Evolutionary conservation across 2,797 vertebrate genomes (phyloP), one percentile per base, ranked within the genome.

Genomic region (Sebastes trivittatus): DNA sequence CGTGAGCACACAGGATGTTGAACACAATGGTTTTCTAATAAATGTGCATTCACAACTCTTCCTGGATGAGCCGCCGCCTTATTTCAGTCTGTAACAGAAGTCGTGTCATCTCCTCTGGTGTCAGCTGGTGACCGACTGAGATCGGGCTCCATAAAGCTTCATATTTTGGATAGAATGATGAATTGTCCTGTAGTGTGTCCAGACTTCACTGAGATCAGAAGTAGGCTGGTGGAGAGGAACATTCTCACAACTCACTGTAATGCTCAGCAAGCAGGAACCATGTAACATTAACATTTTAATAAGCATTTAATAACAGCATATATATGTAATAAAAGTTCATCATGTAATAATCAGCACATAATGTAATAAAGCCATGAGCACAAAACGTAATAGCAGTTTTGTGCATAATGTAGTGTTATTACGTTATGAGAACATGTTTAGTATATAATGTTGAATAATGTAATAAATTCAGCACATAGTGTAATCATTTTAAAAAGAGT

Each of bases 11-110:
- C 78, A 55, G 55, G 87, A 88, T 60, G 76, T 72, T 4, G 34
- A 66, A 84, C 73, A 74, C 67, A 5, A 63, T 66, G 66, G 66
- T 89, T 88, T 92, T 90, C 2, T 81, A 93, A 92, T 94, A 93
- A 94, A 94, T 34, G 20, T 38, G 3, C 62, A 75, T 92, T 90
- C 84, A 91, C 81, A 78, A 80, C 42, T 36, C 34, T 14, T 38
- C n/a, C 25, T 1, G 3, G 3, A 20, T 54, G 22, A 34, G 11
- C 22, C 3, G 5, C 55, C 27, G 58, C 23, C 2, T 60, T 23
- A 16, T 46, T 20, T 27, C 36, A 18, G 16, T 55, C 6, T 11
- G 1, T 32, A 22, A 56, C n/a, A 13, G 11, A 4, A 25, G 30
- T 8, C 3, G 29, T 13, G 32, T 1, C 7, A 3, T 18, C 13